A percentile compares a stretch with the other conserved stretches of the same genome.
Evolutionary conservation across 2,888 invertebrate species (phyloP).

Genomic region (Hedychridium roseum): DNA sequence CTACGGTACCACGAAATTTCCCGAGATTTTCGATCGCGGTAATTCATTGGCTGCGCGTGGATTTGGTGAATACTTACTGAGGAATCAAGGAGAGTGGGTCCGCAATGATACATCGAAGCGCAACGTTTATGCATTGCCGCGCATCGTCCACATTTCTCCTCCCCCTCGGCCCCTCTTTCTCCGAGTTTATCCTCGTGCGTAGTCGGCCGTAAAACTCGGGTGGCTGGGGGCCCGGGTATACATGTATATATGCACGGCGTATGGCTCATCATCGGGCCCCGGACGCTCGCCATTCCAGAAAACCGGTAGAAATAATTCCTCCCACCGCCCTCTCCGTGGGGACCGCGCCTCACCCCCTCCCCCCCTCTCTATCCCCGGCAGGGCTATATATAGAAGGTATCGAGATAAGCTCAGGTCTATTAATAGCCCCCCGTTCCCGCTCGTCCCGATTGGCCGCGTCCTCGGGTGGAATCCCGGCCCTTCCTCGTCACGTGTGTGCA

Average conservation of each 20-base stretch:
- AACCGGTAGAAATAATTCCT: conserved; percentile 53
- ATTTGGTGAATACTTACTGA: no score
- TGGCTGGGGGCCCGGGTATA: no score
- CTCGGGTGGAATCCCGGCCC: background rate
- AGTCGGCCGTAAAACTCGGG: no score
- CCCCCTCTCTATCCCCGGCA: conserved; percentile 34
- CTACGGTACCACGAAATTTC: no score
- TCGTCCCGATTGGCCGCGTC: conserved; percentile 17
- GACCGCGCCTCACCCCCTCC: conserved; percentile 18
- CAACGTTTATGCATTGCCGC: conserved; percentile 9
- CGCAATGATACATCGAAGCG: background rate
- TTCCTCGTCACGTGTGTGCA: conserved; percentile 1
- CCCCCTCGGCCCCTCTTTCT: conserved; percentile 1
- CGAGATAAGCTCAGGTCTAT: conserved; percentile 47
- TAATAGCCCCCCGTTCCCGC: conserved; percentile 33
- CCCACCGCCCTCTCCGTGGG: conserved; percentile 31
- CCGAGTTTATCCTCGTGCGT: conserved; percentile 12
- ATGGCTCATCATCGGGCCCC: conserved; percentile 13
- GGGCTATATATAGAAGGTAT: conserved; percentile 49
- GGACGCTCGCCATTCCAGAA: conserved; percentile 43
- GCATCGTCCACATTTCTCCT: conserved; percentile 19
- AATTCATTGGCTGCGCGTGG: no score
- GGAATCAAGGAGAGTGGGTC: background rate
- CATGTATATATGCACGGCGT: background rate
- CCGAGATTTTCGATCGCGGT: no score